phyloP scores from a whole-genome alignment of 2,797 vertebrate genomes.

The Myotis vivesi region DNA sequence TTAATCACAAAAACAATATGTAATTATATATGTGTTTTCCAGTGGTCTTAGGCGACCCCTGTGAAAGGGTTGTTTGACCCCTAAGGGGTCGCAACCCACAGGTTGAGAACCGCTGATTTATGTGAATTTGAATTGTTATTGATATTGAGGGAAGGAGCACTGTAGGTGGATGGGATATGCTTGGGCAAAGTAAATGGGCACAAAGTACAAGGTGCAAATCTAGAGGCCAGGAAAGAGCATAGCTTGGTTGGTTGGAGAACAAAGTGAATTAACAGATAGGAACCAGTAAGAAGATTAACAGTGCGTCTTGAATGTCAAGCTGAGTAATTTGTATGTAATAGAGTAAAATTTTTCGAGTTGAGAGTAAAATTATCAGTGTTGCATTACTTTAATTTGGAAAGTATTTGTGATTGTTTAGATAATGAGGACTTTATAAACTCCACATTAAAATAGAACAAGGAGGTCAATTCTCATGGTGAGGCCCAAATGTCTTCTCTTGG shows the following conservation, averaged over 20 bases:
- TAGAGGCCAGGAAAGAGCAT: neutral
- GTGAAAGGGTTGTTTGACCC: no score
- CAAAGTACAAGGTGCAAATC: neutral
- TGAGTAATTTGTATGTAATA: neutral
- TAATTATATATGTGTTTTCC: no score
- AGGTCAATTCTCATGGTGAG: neutral
- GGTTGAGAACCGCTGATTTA: neutral
- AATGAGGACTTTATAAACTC: neutral
- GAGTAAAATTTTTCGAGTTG: neutral
- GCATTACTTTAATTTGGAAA: slow-evolving; percentile 7
- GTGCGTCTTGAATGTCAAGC: neutral
- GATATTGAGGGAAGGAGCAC: neutral
- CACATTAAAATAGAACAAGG: neutral
- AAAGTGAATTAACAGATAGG: neutral
- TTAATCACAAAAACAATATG: no score
- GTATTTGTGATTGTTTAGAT: slow-evolving; percentile 15
- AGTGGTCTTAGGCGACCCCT: no score
- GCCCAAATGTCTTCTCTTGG: neutral
- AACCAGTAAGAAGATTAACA: neutral
- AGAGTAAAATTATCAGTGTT: neutral
- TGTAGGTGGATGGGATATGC: neutral
- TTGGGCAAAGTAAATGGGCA: neutral
- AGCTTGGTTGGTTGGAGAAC: neutral
- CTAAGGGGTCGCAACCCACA: no score
- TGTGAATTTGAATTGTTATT: neutral